These are phyloP conservation scores for Gryon sp. DNA, from an alignment of 1,140 invertebrate species.

Conservation along the genomic window DNA sequence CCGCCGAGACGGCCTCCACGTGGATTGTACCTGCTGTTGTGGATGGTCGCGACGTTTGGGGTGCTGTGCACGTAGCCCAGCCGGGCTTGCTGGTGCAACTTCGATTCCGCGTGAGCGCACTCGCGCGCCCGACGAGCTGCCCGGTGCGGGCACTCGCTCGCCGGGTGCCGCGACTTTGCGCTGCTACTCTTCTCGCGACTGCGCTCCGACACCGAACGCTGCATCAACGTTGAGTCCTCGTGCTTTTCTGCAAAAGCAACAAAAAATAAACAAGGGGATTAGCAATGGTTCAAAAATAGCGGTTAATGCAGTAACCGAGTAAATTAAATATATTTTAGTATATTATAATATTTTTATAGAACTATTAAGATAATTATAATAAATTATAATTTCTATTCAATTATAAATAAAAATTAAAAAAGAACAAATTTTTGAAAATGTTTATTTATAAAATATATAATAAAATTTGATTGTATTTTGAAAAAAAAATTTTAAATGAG, in stretches of 20 bases:
- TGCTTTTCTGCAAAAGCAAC: slow-evolving; percentile 71
- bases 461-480: no score
- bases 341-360: no score
- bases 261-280: not conserved
- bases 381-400: no score
- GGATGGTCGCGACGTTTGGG: slow-evolving; percentile 81
- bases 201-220: slow-evolving; percentile 80
- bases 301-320: not conserved
- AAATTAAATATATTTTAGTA: not conserved
- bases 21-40: slow-evolving; percentile 74
- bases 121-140: slow-evolving; percentile 69
- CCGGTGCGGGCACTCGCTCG: slow-evolving; percentile 73
- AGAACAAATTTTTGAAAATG: no score
- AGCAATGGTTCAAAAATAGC: not conserved
- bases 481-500: no score
- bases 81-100: slow-evolving; percentile 79
- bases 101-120: slow-evolving; percentile 73
- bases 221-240: slow-evolving; percentile 76
- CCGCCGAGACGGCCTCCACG: slow-evolving; percentile 58
- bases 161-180: slow-evolving; percentile 62
- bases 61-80: slow-evolving; percentile 82
- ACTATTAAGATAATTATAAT: no score
- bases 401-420: no score
- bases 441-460: no score
- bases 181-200: slow-evolving; percentile 71